Evolutionary conservation across 2,113 vertebrate species (phyloP), one percentile per base, ranked within the genome.

Genomic region (Rhombomys opimus): DNA sequence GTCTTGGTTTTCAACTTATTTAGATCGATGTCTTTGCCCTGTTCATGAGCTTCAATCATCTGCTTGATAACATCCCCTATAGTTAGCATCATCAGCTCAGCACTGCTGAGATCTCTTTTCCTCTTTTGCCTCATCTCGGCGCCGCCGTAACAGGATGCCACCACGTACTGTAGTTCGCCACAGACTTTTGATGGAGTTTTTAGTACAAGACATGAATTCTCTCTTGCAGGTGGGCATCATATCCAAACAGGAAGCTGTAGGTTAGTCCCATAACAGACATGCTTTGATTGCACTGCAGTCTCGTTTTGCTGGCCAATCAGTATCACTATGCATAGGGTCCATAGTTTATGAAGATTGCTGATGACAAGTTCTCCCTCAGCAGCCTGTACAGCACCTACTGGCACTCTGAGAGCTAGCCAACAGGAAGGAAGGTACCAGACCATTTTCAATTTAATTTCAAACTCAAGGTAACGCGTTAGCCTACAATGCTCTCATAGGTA

Each of bases 41-140:
- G 99, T 72, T 99, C 99, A 0, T 99, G 99, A 17, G 99, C 99
- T 92, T 99, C 99, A 17, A 99, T 98, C 61, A 99, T 97, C 87
- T 99, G 99, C 72, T 99, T 98, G 50, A 99, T 99, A 95, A 99
- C 99, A 84, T 99, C 99, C 0, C 99, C 99, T 20, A 99, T 99
- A 0, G 99, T 99, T 99, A 99, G 99, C 99, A 99, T 99, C 99
- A 99, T 99, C 97, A 99, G 98, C 98, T 99, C 99, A 0, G 99
- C 99, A 75, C 98, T 98, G 97, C 99, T 99, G 46, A 98, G 97
- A 10, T 99, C 99, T 97, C 99, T 99, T 98, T 97, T 98, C 50
- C 96, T 86, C n/a, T 98, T 98, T 93, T 95, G 97, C 73, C 61
- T 97, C 97, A 98, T 98, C 15, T 23, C 84, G 7, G 27, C 70